These are phyloP conservation scores for Leptopilina myrica DNA, from an alignment of 2,888 invertebrate species.

Conservation along the genomic window DNA sequence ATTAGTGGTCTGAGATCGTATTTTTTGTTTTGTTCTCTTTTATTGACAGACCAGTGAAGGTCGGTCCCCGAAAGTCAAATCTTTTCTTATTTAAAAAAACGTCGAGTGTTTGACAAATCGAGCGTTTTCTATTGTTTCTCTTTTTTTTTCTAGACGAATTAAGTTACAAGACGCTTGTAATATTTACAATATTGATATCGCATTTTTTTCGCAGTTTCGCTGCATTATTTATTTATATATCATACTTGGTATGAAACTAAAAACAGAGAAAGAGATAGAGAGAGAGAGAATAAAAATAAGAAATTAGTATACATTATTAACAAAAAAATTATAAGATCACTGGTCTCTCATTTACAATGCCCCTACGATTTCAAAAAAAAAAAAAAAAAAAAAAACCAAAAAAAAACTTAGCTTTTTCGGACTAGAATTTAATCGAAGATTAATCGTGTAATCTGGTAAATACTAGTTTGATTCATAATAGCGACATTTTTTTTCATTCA, in stretches of 20 bases:
- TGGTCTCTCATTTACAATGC: constrained; percentile 68
- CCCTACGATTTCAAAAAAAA: constrained; percentile 56
- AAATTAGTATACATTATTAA: too few relatives aligned
- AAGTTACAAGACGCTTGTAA: constrained; percentile 60
- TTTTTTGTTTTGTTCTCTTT: constrained; percentile 47
- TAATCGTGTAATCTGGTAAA: constrained; percentile 74
- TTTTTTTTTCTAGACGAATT: constrained; percentile 53
- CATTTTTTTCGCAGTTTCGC: constrained; percentile 42
- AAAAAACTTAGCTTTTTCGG: constrained; percentile 61
- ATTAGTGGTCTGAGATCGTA: constrained; percentile 67
- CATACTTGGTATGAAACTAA: constrained; percentile 58
- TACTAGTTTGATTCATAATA: constrained; percentile 74
- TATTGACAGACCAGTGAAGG: constrained; percentile 5
- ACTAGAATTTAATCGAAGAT: constrained; percentile 75
- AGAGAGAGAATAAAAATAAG: constrained; percentile 43
- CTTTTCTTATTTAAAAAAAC: constrained; percentile 31
- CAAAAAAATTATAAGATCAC: constrained; percentile 63
- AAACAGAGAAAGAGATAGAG: constrained; percentile 38
- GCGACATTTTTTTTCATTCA: constrained; percentile 63
- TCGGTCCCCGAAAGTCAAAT: not conserved
- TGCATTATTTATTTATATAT: constrained; percentile 15
- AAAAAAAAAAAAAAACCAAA: constrained; percentile 1
- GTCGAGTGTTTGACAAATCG: constrained; percentile 57
- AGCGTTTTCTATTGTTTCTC: constrained; percentile 30
- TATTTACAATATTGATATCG: constrained; percentile 50